Base-by-base conservation (phyloP, 2,888 invertebrate genomes). In the Drosophila birchii region DNA sequence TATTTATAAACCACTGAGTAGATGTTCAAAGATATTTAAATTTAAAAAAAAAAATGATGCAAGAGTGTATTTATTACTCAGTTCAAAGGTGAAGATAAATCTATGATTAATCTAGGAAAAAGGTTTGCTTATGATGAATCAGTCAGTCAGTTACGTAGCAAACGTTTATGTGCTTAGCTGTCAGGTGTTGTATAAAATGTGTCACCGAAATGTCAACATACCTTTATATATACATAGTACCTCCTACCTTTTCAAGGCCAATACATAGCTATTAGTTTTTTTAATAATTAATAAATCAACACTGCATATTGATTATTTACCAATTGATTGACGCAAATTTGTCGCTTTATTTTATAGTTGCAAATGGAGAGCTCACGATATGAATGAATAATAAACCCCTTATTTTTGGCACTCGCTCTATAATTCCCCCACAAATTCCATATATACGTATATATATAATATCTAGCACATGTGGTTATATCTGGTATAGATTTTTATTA, bases 361-460 rank as follows among this genome's bases (percentile, higher is more conserved):
- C 78, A 78, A 79, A 79, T 79, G 47, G 53, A 63, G 59, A 58
- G 69, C 66, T 80, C 80, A 79, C 80, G 79, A 73, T 69, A 16
- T 58, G 49, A 23, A 47, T n/a, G 36, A 58, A 51, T 26, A 51
- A 34, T 49, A 29, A 49, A 64, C 12, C 23, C 29, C 26, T n/a
- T 44, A 23, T 26, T 36, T 39, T 49, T 64, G 62, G 20, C 64
- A 64, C 64, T 51, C 41, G 41, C 32, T 18, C 18, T 76, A 78
- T 78, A 73, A 80, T 76, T 67, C 39, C 53, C 34, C 23, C 39
- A 49, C 32, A 60, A 7, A 61, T 44, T 45, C 12, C 36, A 8
- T 38, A 18, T 20, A 26, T 80, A 67, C 8, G 8, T 29, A 29
- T 29, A 66, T 26, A 64, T 41, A 45, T 34, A 18, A 56, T 43